These are phyloP conservation scores for Jaculus jaculus DNA, from an alignment of 2,113 vertebrate species.

Conservation along the genomic window DNA sequence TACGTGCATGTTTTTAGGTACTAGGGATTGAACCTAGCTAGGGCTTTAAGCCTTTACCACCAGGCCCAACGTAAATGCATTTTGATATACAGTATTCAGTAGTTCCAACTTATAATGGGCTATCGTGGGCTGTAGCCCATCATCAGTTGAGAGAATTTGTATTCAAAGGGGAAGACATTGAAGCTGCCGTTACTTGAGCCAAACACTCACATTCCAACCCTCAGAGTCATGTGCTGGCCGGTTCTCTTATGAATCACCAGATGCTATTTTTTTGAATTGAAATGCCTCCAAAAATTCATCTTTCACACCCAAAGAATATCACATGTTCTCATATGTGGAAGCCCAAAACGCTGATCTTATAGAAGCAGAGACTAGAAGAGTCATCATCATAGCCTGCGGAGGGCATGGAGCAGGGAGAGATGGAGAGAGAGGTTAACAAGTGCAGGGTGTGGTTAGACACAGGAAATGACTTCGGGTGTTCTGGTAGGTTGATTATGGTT, in stretches of 20 bases:
- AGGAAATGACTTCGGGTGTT: not conserved
- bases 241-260: not conserved
- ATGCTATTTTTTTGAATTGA: not conserved
- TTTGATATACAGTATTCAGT: not conserved
- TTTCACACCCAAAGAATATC: not conserved
- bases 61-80: not conserved
- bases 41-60: not conserved
- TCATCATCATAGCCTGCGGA: not conserved
- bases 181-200: not conserved
- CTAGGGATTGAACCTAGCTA: not conserved
- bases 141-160: not conserved
- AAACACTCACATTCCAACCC: not conserved
- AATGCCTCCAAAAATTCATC: not conserved
- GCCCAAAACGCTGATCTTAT: not conserved
- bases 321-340: not conserved
- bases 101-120: not conserved
- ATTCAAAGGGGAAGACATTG: not conserved
- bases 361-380: not conserved
- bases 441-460: not conserved
- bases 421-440: not conserved
- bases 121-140: not conserved
- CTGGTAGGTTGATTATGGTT: too few relatives aligned
- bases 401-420: too few relatives aligned
- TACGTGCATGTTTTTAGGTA: not conserved
- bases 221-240: not conserved